Evolutionary conservation across 2,797 vertebrate species (phyloP).

Genomic region (Acanthopagrus latus): DNA sequence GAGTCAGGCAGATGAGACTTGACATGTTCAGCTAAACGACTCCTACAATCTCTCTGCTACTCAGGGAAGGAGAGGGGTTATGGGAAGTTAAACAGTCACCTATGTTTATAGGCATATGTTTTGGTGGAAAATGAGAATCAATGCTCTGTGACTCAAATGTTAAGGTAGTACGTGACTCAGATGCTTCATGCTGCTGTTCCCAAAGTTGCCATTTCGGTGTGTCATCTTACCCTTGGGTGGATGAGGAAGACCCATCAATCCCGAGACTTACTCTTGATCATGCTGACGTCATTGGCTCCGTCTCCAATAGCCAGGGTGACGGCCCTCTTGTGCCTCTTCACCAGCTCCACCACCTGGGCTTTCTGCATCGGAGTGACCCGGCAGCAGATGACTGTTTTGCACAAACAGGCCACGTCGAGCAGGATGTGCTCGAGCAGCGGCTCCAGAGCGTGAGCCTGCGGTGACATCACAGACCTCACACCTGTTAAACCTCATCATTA

Average conservation of each 20-base stretch:
- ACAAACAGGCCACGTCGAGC: slow-evolving; percentile 87
- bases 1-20: no score
- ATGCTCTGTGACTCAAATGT: background rate
- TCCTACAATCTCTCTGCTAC: no score
- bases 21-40: no score
- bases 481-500: slow-evolving; percentile 41
- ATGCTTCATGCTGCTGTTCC: background rate
- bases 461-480: slow-evolving; percentile 41
- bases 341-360: slow-evolving; percentile 89
- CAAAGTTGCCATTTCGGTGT: background rate
- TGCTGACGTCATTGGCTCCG: slow-evolving; percentile 91
- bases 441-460: slow-evolving; percentile 86
- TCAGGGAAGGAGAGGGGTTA: no score
- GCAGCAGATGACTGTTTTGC: slow-evolving; percentile 89
- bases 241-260: background rate
- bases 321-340: slow-evolving; percentile 86
- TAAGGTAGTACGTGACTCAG: background rate
- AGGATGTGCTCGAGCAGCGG: slow-evolving; percentile 85
- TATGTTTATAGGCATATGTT: no score
- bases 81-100: no score
- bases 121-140: no score
- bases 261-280: slow-evolving; percentile 88
- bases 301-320: slow-evolving; percentile 88
- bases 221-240: background rate
- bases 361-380: slow-evolving; percentile 91